Evolutionary conservation across 2,113 vertebrate genomes (phyloP).

Genomic region (Rhea pennata): DNA sequence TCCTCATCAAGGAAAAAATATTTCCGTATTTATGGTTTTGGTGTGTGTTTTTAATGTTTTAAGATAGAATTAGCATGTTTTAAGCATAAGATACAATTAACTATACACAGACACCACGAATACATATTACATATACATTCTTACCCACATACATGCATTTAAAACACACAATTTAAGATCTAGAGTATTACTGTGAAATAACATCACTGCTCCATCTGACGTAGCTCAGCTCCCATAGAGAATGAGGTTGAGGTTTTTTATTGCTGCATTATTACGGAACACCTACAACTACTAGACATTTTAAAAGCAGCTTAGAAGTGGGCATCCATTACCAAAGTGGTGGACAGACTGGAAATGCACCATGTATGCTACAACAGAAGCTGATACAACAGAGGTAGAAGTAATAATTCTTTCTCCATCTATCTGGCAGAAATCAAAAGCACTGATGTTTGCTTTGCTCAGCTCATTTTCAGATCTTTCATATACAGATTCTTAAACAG

Average conservation of each 20-base stretch:
- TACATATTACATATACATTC: not conserved
- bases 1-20: not conserved
- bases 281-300: not conserved
- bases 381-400: not conserved
- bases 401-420: not conserved
- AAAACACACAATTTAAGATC: not conserved
- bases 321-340: not conserved
- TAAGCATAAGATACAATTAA: not conserved
- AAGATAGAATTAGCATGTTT: not conserved
- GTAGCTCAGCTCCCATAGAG: not conserved
- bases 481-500: not conserved
- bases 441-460: not conserved
- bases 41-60: not conserved
- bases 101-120: conserved; percentile 40
- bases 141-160: conserved; percentile 32
- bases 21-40: not conserved
- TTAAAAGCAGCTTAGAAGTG: not conserved
- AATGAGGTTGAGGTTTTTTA: not conserved
- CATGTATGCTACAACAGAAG: not conserved
- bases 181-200: not conserved
- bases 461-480: not conserved
- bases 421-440: not conserved
- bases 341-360: not conserved
- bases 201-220: not conserved
- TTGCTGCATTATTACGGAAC: not conserved